These are phyloP conservation scores for Metacarcinus magister DNA, from an alignment of 2,888 invertebrate genomes.

Conservation along the genomic window DNA sequence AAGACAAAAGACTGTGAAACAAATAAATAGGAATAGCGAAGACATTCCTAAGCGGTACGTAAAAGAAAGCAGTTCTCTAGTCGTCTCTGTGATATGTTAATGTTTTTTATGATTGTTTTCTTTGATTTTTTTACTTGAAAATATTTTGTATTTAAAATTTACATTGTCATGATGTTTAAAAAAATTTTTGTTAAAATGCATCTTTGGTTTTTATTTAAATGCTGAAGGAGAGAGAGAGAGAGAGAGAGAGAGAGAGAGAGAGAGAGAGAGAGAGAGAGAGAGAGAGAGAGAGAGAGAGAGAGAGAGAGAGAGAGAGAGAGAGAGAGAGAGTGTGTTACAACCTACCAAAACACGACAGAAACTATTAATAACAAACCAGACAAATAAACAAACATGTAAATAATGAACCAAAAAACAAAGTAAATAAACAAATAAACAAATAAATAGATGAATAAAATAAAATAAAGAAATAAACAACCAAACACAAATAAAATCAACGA, in stretches of 20 bases:
- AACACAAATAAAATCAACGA: no score
- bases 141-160: not conserved
- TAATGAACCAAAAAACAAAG: not conserved
- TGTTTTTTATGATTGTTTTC: not conserved
- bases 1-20: not conserved
- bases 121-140: not conserved
- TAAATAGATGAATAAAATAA: not conserved
- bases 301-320: conserved; percentile 46
- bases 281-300: not conserved
- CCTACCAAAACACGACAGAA: not conserved
- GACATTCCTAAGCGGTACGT: conserved; percentile 60
- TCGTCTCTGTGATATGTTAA: conserved; percentile 72
- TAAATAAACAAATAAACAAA: not conserved
- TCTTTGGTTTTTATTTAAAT: not conserved
- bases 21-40: not conserved
- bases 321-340: not conserved
- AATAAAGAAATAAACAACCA: not conserved
- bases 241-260: not conserved
- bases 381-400: not conserved
- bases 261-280: not conserved
- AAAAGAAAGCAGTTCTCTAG: conserved; percentile 79
- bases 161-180: not conserved
- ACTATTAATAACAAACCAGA: not conserved
- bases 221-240: not conserved
- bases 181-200: not conserved